Conservation (phyloP, 2,888 invertebrate species). For the Acanthoscelides obtectus region DNA sequence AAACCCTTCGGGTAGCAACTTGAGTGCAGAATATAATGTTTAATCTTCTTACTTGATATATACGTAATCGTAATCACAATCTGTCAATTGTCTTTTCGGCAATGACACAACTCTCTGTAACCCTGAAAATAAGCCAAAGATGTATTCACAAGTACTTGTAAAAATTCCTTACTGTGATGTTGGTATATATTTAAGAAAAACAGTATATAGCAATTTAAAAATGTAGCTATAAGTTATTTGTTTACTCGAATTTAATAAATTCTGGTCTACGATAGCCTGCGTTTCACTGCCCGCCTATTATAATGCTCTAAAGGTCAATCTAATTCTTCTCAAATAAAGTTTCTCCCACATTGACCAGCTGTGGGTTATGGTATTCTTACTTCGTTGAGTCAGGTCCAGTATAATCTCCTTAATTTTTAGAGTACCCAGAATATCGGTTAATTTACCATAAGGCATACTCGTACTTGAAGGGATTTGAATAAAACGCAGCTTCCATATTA, state of each 20-base stretch:
- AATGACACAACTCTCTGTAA: not conserved
- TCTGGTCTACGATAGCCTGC: not conserved
- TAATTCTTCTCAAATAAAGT: too few relatives aligned
- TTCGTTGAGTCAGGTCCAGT: too few relatives aligned
- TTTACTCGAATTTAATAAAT: not conserved
- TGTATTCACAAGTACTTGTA: not conserved
- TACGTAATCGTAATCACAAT: not conserved
- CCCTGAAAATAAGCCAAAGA: not conserved
- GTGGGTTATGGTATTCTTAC: too few relatives aligned
- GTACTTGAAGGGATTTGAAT: not conserved
- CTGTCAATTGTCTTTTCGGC: not conserved
- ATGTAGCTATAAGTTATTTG: not conserved
- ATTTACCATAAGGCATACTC: too few relatives aligned
- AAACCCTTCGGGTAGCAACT: not conserved
- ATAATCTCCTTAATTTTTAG: too few relatives aligned
- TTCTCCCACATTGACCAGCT: too few relatives aligned
- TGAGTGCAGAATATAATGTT: not conserved
- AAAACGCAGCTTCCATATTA: slow-evolving; percentile 7
- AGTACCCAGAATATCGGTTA: too few relatives aligned
- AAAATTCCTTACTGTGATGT: not conserved
- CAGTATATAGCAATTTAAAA: not conserved
- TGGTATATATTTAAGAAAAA: not conserved
- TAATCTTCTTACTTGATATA: not conserved
- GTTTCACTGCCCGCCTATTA: too few relatives aligned
- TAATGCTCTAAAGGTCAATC: too few relatives aligned